These are phyloP conservation scores for Dioctria rufipes DNA, from an alignment of 2,888 invertebrate species.

Conservation along the genomic window DNA sequence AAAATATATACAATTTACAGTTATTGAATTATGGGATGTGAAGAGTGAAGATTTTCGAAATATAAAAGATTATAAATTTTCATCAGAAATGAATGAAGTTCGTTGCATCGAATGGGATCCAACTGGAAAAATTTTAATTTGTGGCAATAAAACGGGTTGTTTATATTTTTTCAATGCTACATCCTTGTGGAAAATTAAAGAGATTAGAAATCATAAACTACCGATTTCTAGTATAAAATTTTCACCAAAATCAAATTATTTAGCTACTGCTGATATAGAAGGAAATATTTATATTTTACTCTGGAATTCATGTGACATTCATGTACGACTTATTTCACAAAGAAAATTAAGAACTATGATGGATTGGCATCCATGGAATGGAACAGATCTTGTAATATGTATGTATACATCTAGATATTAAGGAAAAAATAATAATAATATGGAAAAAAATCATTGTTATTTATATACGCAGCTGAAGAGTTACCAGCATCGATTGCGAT, in stretches of 20 bases:
- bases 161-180: conserved; percentile 63
- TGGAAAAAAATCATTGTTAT: too few species aligned
- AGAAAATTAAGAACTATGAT: conserved; percentile 63
- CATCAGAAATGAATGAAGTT: conserved; percentile 18
- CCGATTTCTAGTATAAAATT: conserved; percentile 65
- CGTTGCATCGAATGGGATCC: conserved; percentile 66
- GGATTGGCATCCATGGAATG: conserved; percentile 73
- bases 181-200: conserved; percentile 59
- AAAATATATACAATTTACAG: neutral
- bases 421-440: too few species aligned
- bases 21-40: conserved; percentile 55
- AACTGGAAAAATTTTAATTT: conserved; percentile 63
- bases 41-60: neutral
- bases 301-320: conserved; percentile 62
- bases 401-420: conserved; percentile 56
- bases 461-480: conserved; percentile 63
- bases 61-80: conserved; percentile 1
- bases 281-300: conserved; percentile 66
- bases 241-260: conserved; percentile 65
- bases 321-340: conserved; percentile 62
- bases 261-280: conserved; percentile 66
- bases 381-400: conserved; percentile 69
- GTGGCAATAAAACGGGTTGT: conserved; percentile 65
- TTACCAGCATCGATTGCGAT: conserved; percentile 66
- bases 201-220: conserved; percentile 62